phyloP scores from a whole-genome alignment of 2,113 vertebrate species.

The Otolemur garnettii region DNA sequence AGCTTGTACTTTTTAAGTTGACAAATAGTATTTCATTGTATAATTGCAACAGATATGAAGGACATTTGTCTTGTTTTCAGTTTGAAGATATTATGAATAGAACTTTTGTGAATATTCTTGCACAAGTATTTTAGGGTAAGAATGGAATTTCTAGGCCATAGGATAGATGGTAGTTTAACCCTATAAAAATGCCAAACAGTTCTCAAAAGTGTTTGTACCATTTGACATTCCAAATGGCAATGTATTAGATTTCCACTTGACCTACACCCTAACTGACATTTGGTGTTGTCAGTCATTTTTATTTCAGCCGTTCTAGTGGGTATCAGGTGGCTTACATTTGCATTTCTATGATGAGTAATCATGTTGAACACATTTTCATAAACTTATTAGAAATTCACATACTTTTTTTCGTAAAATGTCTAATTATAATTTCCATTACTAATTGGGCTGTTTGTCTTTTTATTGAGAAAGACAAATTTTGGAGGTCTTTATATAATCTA shows the following conservation, averaged over 20 bases:
- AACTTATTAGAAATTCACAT: background rate
- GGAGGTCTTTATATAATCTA: background rate
- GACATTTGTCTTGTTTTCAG: slow-evolving; percentile 31
- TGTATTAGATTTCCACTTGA: slow-evolving; percentile 63
- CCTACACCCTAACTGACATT: slow-evolving; percentile 40
- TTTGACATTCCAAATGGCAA: slow-evolving; percentile 27
- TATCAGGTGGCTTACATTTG: slow-evolving; percentile 24
- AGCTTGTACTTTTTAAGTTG: background rate
- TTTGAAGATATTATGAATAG: slow-evolving; percentile 38
- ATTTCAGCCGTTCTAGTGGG: slow-evolving; percentile 22
- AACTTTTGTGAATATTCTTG: slow-evolving; percentile 31
- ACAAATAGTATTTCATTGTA: background rate
- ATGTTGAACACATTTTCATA: background rate
- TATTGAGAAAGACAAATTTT: background rate
- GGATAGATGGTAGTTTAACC: slow-evolving; percentile 25
- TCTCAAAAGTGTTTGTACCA: slow-evolving; percentile 42
- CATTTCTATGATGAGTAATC: background rate
- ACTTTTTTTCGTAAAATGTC: background rate
- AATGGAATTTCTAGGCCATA: slow-evolving; percentile 48
- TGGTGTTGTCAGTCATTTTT: slow-evolving; percentile 67
- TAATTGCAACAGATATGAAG: slow-evolving; percentile 29
- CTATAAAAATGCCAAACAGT: slow-evolving; percentile 53
- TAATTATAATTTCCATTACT: background rate
- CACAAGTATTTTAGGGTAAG: slow-evolving; percentile 51
- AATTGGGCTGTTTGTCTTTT: background rate